Conservation (phyloP, 2,113 vertebrate species). For the Hyaena hyaena region DNA sequence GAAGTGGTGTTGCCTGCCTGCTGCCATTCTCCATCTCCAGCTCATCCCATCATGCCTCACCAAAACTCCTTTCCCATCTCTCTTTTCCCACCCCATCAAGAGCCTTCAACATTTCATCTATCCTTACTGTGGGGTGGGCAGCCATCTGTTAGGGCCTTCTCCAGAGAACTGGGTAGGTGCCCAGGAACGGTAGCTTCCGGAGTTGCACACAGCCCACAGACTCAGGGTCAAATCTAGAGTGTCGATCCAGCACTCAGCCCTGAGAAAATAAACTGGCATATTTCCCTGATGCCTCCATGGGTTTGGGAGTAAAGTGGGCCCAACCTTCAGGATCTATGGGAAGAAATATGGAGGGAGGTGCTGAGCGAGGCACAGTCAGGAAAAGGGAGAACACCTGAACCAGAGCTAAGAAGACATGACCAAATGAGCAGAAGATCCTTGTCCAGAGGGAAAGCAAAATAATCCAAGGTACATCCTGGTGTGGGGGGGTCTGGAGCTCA, state of each 20-base stretch:
- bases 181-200: background rate
- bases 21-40: background rate
- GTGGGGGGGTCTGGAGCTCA: background rate
- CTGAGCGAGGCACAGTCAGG: background rate
- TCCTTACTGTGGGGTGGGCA: background rate
- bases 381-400: background rate
- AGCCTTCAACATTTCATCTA: background rate
- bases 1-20: background rate
- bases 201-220: background rate
- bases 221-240: background rate
- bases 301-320: background rate
- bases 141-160: too few relatives aligned
- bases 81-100: background rate
- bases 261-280: background rate
- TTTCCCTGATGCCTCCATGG: background rate
- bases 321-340: background rate
- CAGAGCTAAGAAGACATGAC: background rate
- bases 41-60: background rate
- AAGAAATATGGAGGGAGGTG: background rate
- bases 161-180: background rate
- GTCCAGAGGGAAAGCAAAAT: rapidly evolving
- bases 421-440: background rate
- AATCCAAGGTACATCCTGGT: too few relatives aligned
- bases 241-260: background rate
- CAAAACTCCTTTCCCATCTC: background rate